Percentiles rank a stretch among this genome's conserved stretches.
These are phyloP conservation scores for Labeo rohita DNA, from an alignment of 2,113 vertebrate species.

Conservation along the genomic window DNA sequence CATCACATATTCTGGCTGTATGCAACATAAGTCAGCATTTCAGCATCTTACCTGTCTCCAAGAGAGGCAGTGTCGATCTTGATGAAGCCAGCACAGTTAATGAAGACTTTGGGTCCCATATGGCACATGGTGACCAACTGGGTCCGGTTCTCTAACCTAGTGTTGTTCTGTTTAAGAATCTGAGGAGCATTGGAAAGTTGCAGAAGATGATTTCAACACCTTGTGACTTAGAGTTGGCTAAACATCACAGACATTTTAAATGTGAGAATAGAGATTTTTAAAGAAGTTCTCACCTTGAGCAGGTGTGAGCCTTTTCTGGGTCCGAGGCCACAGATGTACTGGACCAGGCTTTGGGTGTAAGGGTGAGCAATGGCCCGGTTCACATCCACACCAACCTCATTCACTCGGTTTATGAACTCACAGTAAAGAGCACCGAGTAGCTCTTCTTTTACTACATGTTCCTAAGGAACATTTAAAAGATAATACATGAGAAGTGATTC, in stretches of 20 bases:
- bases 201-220: background rate
- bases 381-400: conserved; percentile 97
- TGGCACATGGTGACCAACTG: conserved; percentile 99
- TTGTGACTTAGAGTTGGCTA: background rate
- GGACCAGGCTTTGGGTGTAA: conserved; percentile 94
- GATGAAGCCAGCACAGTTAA: conserved; percentile 98
- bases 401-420: conserved; percentile 97
- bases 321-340: conserved; percentile 95
- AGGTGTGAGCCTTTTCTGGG: conserved; percentile 94
- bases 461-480: conserved; percentile 72
- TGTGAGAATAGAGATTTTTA: background rate
- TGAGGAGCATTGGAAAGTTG: conserved; percentile 57
- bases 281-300: conserved; percentile 82
- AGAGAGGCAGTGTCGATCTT: conserved; percentile 97
- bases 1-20: background rate
- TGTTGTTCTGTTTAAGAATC: conserved; percentile 99
- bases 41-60: conserved; percentile 86
- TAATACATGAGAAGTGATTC: background rate
- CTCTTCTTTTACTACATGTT: conserved; percentile 96
- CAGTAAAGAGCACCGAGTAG: conserved; percentile 91
- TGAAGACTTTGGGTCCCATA: conserved; percentile 99
- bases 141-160: conserved; percentile 94
- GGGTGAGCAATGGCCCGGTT: conserved; percentile 94
- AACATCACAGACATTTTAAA: background rate
- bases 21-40: background rate